A percentile compares a stretch with the other conserved stretches of the same genome.
phyloP scores from a whole-genome alignment of 2,888 invertebrate genomes.

The Cantharis rufa region DNA sequence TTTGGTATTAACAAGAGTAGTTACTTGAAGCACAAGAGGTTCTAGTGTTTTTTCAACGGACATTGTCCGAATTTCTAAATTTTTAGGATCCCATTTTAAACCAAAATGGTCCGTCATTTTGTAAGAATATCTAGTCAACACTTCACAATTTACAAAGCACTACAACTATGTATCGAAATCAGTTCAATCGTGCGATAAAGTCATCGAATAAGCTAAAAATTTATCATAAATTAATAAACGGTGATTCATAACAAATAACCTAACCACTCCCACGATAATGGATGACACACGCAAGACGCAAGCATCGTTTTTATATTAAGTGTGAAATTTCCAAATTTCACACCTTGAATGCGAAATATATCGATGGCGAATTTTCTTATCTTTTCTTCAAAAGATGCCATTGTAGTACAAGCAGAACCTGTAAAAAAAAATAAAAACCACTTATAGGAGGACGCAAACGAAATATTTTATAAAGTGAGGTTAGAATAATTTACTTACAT shows the following conservation, averaged over 20 bases:
- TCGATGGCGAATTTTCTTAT: conserved; percentile 69
- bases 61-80: conserved; percentile 95
- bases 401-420: background rate
- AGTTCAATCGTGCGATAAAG: background rate
- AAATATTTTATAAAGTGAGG: background rate
- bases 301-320: no score
- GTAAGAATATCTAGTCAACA: background rate
- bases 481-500: background rate
- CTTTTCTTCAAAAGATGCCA: conserved; percentile 44
- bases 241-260: conserved; percentile 17
- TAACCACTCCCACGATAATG: conserved; percentile 16
- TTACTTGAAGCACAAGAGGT: conserved; percentile 95
- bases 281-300: background rate
- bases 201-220: background rate
- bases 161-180: background rate
- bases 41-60: conserved; percentile 96
- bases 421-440: conserved; percentile 12
- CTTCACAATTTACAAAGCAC: background rate
- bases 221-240: background rate
- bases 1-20: conserved; percentile 94
- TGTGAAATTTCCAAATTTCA: conserved; percentile 92
- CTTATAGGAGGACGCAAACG: conserved; percentile 8
- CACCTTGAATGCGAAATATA: conserved; percentile 75
- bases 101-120: conserved; percentile 66
- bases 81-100: conserved; percentile 94